Conservation (phyloP, 2,113 vertebrate species). For the Apistogramma diplotaenia region DNA sequence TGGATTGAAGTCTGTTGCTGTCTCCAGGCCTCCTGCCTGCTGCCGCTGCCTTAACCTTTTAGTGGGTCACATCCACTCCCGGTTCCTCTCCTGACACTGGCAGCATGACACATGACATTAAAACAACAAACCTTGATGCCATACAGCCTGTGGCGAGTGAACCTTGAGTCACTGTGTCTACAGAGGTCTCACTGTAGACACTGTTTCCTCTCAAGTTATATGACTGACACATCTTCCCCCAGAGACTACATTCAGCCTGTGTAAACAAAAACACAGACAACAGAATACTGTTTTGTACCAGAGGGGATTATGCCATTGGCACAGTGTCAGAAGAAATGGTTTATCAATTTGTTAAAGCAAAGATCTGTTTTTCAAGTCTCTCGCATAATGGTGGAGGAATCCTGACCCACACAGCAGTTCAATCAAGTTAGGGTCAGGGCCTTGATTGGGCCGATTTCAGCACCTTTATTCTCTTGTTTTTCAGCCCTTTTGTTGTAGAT, state of each 20-base stretch:
- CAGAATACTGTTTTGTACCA: neutral
- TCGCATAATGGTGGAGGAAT: neutral
- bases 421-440: neutral
- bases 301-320: too few relatives aligned
- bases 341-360: neutral
- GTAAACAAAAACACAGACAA: neutral
- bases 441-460: neutral
- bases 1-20: neutral
- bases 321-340: neutral
- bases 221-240: neutral
- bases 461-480: neutral
- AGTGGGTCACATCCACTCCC: slow-evolving; percentile 31
- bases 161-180: neutral
- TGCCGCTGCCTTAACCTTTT: slow-evolving; percentile 22
- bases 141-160: neutral
- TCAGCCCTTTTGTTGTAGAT: neutral
- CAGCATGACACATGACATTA: slow-evolving; percentile 29
- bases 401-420: neutral
- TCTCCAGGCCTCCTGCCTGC: slow-evolving; percentile 10
- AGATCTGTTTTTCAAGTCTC: neutral
- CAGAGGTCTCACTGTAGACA: neutral
- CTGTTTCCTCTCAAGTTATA: neutral
- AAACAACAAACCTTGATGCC: slow-evolving; percentile 11
- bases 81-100: slow-evolving; percentile 16
- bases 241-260: neutral